Conservation (phyloP, 2,797 vertebrate species). For the Melanogrammus aeglefinus region DNA sequence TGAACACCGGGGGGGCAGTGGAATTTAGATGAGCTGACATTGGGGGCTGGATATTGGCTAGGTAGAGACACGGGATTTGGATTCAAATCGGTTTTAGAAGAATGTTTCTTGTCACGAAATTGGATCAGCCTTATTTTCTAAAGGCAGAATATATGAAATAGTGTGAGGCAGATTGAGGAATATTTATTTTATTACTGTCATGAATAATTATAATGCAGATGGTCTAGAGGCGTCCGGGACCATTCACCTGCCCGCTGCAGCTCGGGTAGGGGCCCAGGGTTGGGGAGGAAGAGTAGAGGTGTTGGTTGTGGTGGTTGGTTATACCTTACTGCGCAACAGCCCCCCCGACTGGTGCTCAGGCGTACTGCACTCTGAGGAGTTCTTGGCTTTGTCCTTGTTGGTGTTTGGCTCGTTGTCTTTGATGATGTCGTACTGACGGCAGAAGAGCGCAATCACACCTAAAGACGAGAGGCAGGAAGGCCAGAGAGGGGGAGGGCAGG, state of each 20-base stretch:
- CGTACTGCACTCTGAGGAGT: constrained; percentile 91
- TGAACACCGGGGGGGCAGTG: constrained; percentile 44
- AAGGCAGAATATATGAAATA: constrained; percentile 25
- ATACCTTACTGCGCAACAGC: constrained; percentile 93
- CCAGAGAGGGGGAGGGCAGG: neutral
- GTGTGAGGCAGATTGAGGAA: constrained; percentile 15
- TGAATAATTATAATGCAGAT: constrained; percentile 33
- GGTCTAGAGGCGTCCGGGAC: constrained; percentile 51
- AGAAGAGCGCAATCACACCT: constrained; percentile 97
- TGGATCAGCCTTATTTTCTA: neutral
- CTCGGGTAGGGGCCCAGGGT: constrained; percentile 54
- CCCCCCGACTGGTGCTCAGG: constrained; percentile 91
- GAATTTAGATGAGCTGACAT: neutral
- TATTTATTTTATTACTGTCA: neutral
- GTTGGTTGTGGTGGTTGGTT: constrained; percentile 48
- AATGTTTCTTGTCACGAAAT: neutral
- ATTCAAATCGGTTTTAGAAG: neutral
- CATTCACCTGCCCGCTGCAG: constrained; percentile 70
- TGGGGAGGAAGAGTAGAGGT: constrained; percentile 17
- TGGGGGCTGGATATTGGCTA: neutral
- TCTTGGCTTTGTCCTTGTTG: constrained; percentile 98
- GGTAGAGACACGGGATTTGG: neutral
- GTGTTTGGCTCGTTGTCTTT: constrained; percentile 97
- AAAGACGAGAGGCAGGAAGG: neutral
- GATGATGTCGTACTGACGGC: constrained; percentile 96